A percentile compares a stretch with the other conserved stretches of the same genome.
phyloP scores from a whole-genome alignment of 2,888 invertebrate species.

The Tachina fera region DNA sequence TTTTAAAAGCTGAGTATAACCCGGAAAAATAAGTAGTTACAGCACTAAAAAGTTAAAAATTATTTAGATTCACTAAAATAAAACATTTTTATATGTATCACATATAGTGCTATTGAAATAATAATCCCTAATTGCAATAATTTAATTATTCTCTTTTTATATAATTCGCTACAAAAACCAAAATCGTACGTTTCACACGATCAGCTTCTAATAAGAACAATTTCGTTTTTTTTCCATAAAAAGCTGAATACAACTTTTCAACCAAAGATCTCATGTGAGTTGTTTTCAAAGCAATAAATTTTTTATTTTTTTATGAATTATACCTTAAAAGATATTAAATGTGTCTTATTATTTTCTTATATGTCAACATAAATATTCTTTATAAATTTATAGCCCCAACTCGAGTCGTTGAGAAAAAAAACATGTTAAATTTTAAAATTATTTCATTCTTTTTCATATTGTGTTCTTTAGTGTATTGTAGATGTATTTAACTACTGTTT shows the following conservation, averaged over 20 bases:
- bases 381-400: constrained; percentile 65
- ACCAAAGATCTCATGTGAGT: constrained; percentile 13
- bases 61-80: no score
- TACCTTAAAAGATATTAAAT: constrained; percentile 59
- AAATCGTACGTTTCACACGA: constrained; percentile 60
- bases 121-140: constrained; percentile 32
- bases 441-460: constrained; percentile 24
- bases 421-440: constrained; percentile 50
- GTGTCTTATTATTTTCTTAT: constrained; percentile 72
- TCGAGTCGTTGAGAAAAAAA: constrained; percentile 27
- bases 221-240: neutral
- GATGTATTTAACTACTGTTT: constrained; percentile 66
- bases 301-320: constrained; percentile 40
- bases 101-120: no score
- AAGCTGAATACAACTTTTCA: neutral
- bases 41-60: no score
- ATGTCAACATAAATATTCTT: constrained; percentile 72
- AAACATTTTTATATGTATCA: no score
- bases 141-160: constrained; percentile 19
- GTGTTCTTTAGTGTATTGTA: constrained; percentile 17
- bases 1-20: no score
- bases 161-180: constrained; percentile 40
- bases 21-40: no score
- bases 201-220: constrained; percentile 11
- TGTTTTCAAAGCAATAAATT: constrained; percentile 15